A percentile compares a stretch with the other conserved stretches of the same genome.
Conservation (phyloP, 2,797 vertebrate genomes). For the Peromyscus aztecus region DNA sequence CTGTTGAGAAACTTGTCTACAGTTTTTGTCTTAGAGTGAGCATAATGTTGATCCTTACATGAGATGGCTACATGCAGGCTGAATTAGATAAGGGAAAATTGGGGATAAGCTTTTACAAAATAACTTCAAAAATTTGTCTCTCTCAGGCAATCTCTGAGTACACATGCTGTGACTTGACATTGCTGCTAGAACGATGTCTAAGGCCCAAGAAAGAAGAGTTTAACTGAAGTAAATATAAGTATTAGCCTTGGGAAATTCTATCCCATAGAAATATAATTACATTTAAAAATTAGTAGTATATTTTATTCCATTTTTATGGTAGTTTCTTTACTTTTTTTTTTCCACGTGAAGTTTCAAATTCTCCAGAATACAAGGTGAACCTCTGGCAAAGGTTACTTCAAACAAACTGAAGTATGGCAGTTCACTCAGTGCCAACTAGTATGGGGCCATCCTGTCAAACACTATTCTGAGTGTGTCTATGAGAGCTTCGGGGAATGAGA, state of each 20-base stretch:
- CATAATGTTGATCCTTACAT: not conserved
- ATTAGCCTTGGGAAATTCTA: not conserved
- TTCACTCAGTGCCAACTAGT: not conserved
- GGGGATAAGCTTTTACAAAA: conserved; percentile 7
- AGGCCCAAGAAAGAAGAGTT: not conserved
- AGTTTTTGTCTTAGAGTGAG: not conserved
- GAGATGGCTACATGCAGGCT: not conserved
- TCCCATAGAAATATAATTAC: not conserved
- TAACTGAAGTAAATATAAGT: conserved; percentile 25
- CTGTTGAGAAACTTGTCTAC: no score
- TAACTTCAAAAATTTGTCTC: not conserved
- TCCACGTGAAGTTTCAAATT: not conserved
- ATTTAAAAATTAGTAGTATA: conserved; percentile 1
- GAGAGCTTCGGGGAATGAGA: not conserved
- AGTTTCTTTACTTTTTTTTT: not conserved
- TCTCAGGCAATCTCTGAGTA: not conserved
- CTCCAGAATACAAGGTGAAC: not conserved
- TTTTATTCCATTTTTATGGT: conserved; percentile 8
- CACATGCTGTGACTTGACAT: conserved; percentile 7
- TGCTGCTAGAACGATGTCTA: not conserved
- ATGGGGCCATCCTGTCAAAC: not conserved
- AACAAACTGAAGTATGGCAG: not conserved
- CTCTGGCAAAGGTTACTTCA: not conserved
- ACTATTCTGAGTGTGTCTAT: not conserved
- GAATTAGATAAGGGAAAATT: not conserved